Evolutionary conservation across 2,888 invertebrate genomes (phyloP).

Genomic region (Nomada ferruginata): DNA sequence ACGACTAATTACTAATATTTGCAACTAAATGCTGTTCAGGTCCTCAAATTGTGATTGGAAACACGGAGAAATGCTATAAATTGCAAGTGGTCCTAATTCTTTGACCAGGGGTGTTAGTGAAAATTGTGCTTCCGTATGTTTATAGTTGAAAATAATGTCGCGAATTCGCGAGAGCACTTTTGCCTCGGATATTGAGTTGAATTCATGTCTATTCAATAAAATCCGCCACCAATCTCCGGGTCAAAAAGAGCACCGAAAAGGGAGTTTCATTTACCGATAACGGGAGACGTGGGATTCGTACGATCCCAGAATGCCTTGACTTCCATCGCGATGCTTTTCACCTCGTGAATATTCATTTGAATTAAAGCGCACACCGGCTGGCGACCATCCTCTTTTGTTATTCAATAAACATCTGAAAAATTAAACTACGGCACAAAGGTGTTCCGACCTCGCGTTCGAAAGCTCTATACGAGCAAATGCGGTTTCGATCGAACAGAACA

Average conservation of each 20-base stretch:
- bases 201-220: slow-evolving; percentile 7
- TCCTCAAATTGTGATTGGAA: no score
- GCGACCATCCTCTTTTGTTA: slow-evolving; percentile 8
- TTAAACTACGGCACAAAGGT: background rate
- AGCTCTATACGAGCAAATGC: background rate
- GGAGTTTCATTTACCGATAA: slow-evolving; percentile 34
- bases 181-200: slow-evolving; percentile 13
- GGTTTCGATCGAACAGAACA: background rate
- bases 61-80: no score
- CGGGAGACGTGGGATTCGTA: slow-evolving; percentile 10
- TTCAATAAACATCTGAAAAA: slow-evolving; percentile 19
- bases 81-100: no score
- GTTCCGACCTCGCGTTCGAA: background rate
- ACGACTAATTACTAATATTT: no score
- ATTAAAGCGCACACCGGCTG: slow-evolving; percentile 4
- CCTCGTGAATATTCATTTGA: slow-evolving; percentile 44
- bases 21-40: no score
- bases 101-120: slow-evolving; percentile 6
- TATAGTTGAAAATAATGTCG: slow-evolving; percentile 18
- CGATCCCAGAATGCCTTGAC: slow-evolving; percentile 14
- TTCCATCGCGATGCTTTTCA: background rate
- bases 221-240: background rate
- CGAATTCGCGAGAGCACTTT: background rate
- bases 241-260: background rate
- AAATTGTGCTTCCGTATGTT: slow-evolving; percentile 18